Conservation (phyloP, 2,797 vertebrate species). For the Ctenochaetus hawaiiensis region DNA sequence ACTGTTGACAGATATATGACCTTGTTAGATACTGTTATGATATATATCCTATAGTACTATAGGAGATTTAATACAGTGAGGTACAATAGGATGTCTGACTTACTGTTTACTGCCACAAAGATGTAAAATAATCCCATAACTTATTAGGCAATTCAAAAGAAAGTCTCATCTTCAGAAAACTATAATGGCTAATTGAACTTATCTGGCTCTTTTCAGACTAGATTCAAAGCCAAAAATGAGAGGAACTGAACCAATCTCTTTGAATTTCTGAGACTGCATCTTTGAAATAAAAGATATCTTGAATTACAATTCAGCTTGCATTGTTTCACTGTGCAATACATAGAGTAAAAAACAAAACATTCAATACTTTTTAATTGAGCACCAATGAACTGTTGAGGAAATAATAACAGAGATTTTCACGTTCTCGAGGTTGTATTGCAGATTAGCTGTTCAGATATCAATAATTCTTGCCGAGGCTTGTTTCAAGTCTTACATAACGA, state of each 20-base stretch:
- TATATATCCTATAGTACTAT: constrained; percentile 8
- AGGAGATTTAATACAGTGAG: constrained; percentile 34
- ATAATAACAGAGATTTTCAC: constrained; percentile 56
- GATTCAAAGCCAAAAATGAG: constrained; percentile 2
- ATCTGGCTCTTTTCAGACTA: background rate
- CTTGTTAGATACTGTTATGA: constrained; percentile 6
- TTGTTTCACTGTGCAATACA: background rate
- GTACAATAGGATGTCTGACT: constrained; percentile 38
- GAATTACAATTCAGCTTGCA: background rate
- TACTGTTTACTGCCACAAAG: constrained; percentile 42
- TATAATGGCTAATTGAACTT: constrained; percentile 32
- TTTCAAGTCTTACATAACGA: constrained; percentile 75
- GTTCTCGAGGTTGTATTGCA: constrained; percentile 59
- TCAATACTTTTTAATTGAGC: constrained; percentile 28
- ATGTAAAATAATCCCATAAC: constrained; percentile 35
- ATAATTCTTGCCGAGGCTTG: constrained; percentile 56
- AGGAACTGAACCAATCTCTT: background rate
- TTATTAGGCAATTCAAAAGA: background rate
- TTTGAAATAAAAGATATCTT: constrained; percentile 4
- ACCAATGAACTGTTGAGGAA: constrained; percentile 27
- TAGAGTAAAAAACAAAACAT: constrained; percentile 20
- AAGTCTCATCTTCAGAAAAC: constrained; percentile 40
- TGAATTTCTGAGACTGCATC: too few species aligned
- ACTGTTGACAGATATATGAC: background rate
- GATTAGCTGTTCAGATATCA: constrained; percentile 67